Conservation (phyloP, 2,113 vertebrate genomes). For the Plotosus lineatus region DNA sequence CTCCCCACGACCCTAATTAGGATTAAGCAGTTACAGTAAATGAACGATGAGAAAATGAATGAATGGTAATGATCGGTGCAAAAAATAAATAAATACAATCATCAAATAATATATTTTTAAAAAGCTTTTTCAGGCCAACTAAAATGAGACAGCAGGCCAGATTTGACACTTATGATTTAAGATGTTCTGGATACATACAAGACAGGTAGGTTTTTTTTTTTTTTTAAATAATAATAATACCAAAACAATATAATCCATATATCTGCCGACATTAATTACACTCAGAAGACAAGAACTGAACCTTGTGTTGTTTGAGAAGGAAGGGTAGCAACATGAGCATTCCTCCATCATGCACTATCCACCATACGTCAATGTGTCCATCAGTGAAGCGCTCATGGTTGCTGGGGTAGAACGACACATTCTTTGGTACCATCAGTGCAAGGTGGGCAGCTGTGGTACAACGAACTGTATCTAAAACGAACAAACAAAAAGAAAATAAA, state of each 20-base stretch:
- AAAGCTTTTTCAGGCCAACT: too few relatives aligned
- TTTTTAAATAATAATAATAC: too few relatives aligned
- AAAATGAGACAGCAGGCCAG: too few relatives aligned
- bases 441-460: constrained; percentile 95
- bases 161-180: too few relatives aligned
- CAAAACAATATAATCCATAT: not conserved
- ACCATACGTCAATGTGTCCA: constrained; percentile 97
- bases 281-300: constrained; percentile 52
- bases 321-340: constrained; percentile 98
- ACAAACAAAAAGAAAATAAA: not conserved
- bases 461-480: constrained; percentile 85
- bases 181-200: too few relatives aligned
- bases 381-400: constrained; percentile 96
- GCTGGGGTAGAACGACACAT: constrained; percentile 95
- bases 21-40: too few relatives aligned
- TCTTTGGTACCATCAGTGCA: constrained; percentile 95
- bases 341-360: constrained; percentile 97
- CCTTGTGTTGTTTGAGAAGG: constrained; percentile 96
- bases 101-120: too few relatives aligned
- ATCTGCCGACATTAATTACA: not conserved
- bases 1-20: too few relatives aligned
- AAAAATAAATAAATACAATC: too few relatives aligned
- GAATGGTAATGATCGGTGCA: too few relatives aligned
- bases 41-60: too few relatives aligned
- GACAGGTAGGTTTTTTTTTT: not conserved